Evolutionary conservation across 1,140 invertebrate species (phyloP).

Genomic region (Aphaenogaster rudis): DNA sequence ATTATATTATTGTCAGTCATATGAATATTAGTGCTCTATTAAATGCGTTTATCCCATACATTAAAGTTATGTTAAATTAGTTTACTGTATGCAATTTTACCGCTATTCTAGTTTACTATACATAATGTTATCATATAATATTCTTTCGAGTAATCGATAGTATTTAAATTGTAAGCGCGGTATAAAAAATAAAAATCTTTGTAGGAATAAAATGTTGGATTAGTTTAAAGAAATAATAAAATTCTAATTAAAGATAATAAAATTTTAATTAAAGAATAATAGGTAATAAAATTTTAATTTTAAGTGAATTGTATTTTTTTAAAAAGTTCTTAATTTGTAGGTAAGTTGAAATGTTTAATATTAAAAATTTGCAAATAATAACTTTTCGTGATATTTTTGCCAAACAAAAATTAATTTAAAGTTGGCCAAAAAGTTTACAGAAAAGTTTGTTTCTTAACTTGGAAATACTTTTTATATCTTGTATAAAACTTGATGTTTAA

Average conservation of each 20-base stretch:
- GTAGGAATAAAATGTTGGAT: neutral
- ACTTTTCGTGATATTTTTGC: neutral
- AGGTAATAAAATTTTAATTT: neutral
- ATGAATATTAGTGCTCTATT: slow-evolving; percentile 22
- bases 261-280: neutral
- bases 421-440: neutral
- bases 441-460: neutral
- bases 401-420: neutral
- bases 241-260: slow-evolving; percentile 13
- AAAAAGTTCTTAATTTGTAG: slow-evolving; percentile 5
- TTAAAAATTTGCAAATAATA: slow-evolving; percentile 2
- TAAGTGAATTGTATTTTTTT: neutral
- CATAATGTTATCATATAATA: neutral
- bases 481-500: neutral
- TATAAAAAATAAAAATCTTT: neutral
- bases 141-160: neutral
- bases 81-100: neutral
- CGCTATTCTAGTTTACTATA: neutral
- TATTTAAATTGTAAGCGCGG: neutral
- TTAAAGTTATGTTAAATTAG: slow-evolving; percentile 12
- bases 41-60: slow-evolving; percentile 5
- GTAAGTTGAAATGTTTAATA: neutral
- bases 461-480: neutral
- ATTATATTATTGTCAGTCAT: too few species aligned
- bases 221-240: neutral